Evolutionary conservation across 2,113 vertebrate genomes (phyloP).

Genomic region (Ariopsis seemanni): DNA sequence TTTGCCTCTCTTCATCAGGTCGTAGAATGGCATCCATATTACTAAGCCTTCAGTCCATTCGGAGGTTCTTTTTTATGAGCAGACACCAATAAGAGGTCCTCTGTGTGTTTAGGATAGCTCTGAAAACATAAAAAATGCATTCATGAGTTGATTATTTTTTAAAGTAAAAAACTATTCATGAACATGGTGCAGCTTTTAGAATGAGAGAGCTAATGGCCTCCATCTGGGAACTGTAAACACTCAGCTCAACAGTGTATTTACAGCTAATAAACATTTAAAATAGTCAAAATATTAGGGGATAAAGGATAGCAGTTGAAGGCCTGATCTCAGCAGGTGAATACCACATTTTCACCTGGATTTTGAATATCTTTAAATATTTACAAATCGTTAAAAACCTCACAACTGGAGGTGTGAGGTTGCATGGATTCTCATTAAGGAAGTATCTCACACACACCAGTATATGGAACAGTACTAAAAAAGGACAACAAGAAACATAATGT

Average conservation of each 20-base stretch:
- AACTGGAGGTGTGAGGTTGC: not conserved
- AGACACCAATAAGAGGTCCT: not conserved
- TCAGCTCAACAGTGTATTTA: not conserved
- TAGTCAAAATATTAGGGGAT: not conserved
- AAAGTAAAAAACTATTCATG: not conserved
- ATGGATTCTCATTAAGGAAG: not conserved
- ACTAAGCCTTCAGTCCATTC: conserved; percentile 33
- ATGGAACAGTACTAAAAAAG: not conserved
- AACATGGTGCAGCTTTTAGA: conserved; percentile 1
- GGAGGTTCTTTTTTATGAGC: conserved; percentile 20
- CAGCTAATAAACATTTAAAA: not conserved
- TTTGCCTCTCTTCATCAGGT: conserved; percentile 45
- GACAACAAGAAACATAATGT: not conserved
- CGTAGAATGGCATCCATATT: conserved; percentile 37
- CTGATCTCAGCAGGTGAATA: not conserved
- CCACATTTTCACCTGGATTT: not conserved
- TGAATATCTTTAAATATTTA: not conserved
- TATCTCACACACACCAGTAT: not conserved
- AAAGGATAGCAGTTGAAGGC: not conserved
- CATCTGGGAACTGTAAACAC: not conserved
- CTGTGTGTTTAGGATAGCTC: conserved; percentile 11
- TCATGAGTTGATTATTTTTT: conserved; percentile 1
- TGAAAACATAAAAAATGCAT: conserved; percentile 28
- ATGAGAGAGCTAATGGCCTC: conserved; percentile 15
- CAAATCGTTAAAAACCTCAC: not conserved